A percentile compares a stretch with the other conserved stretches of the same genome.
These are phyloP conservation scores for Camptogramma bilineatum DNA, from an alignment of 2,888 invertebrate species.

Conservation along the genomic window DNA sequence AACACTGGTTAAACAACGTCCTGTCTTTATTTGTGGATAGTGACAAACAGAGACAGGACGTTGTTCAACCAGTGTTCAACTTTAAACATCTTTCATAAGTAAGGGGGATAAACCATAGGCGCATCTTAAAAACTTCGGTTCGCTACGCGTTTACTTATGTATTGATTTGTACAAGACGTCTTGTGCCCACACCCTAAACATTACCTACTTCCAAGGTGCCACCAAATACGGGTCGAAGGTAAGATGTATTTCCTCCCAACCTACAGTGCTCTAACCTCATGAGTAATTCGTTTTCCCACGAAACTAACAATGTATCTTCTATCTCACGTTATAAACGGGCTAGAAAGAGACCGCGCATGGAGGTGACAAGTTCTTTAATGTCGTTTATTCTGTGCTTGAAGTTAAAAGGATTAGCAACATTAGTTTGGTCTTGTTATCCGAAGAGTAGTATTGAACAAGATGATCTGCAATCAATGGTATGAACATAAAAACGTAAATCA, in stretches of 20 bases:
- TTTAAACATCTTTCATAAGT: no score
- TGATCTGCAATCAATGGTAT: not conserved
- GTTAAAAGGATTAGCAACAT: not conserved
- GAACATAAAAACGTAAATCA: not conserved
- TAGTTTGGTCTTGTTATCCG: not conserved
- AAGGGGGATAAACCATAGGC: no score
- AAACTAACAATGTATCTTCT: constrained; percentile 55
- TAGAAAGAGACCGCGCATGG: constrained; percentile 31
- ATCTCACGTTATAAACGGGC: constrained; percentile 3
- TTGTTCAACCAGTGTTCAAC: no score
- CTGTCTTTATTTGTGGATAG: no score
- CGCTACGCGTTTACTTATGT: no score
- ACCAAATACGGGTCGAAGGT: constrained; percentile 42
- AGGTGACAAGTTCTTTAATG: constrained; percentile 50
- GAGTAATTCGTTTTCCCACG: constrained; percentile 72
- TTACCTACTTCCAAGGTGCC: constrained; percentile 31
- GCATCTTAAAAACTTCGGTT: no score
- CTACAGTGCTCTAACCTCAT: constrained; percentile 47
- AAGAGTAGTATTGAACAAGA: constrained; percentile 5
- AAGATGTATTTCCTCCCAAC: constrained; percentile 46
- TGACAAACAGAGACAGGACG: no score
- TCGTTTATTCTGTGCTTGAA: not conserved
- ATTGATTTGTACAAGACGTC: no score
- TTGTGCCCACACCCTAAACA: constrained; percentile 7
- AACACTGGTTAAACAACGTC: no score